Base-by-base conservation (phyloP, 1,140 invertebrate species). In the Ceratina calcarata region DNA sequence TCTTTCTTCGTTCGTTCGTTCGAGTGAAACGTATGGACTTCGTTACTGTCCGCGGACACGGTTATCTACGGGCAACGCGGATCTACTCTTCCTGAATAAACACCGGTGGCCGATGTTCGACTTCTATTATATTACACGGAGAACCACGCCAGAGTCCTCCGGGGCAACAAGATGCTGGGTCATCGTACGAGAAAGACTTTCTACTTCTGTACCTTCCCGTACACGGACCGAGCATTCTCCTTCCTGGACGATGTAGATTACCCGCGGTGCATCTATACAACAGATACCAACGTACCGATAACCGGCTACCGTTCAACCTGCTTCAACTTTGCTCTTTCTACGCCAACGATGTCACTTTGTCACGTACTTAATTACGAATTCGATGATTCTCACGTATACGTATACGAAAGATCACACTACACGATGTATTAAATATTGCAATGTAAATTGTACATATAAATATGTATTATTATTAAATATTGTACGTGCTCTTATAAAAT, bases 171-270 rank as follows among this genome's bases (percentile, higher is more conserved):
- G 81, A 62, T 75, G 74, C 51, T 49, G 57, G 84, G 84, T 86
- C 85, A 86, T 86, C 85, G 81, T 70, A 86, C 68, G 84, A 83
- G 84, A 86, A 82, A 86, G 78, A 86, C 85, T 86, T 86, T 86
- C 84, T 83, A 86, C 85, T 86, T 86, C 71, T 83, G 73, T 78
- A 58, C 55, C 22, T 32, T 32, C 27, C 27, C 27, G 61, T 86
- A 86, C 85, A 81, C 73, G 70, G 45, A 53, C n/a, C 22, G 51
- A 20, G 55, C 24, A 45, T 45, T 86, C 72, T 86, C 76, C 84
- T 86, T 86, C 80, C 77, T 78, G 81, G 57, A 83, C 62, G 81
- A 86, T 86, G 81, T 86, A 86, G 84, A 86, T 86, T 86, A 75
- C 64, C 51, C 60, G 77, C n/a, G 27, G 64, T 74, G 70, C 81